Percentiles rank a stretch among this genome's conserved stretches.
Conservation (phyloP, 2,797 vertebrate species). For the Tarsius wallacei region DNA sequence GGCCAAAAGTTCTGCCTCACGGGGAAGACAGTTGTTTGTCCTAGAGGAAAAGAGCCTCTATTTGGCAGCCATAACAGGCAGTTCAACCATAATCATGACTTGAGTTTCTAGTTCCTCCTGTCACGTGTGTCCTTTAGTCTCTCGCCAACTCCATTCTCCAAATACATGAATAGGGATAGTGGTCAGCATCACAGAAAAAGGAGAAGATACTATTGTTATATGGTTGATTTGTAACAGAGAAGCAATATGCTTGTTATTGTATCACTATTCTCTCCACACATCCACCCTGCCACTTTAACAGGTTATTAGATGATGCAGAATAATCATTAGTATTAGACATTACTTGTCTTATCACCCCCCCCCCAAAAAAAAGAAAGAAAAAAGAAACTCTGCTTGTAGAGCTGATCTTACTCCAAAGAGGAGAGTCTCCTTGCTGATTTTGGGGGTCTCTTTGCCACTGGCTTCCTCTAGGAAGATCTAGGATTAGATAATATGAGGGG, state of each 20-base stretch:
- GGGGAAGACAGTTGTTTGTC: neutral
- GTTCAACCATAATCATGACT: neutral
- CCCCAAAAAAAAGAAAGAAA: neutral
- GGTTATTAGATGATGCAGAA: neutral
- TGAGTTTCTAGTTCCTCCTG: neutral
- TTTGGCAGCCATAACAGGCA: neutral
- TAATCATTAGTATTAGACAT: neutral
- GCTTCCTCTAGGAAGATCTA: neutral
- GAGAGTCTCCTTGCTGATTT: neutral
- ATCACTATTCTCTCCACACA: neutral
- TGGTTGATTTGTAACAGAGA: neutral
- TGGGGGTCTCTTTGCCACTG: neutral
- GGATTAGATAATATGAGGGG: neutral
- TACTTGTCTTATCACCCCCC: neutral
- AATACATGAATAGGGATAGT: neutral
- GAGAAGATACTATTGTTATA: neutral
- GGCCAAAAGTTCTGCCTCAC: neutral
- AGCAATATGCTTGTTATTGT: neutral
- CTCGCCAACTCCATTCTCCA: neutral
- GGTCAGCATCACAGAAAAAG: neutral
- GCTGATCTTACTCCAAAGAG: neutral
- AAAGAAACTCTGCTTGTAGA: neutral
- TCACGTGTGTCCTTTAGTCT: neutral
- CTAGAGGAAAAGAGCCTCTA: neutral
- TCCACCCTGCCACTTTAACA: fast-evolving